Base-by-base conservation (phyloP, 2,888 invertebrate species). In the Byasa hedistus region DNA sequence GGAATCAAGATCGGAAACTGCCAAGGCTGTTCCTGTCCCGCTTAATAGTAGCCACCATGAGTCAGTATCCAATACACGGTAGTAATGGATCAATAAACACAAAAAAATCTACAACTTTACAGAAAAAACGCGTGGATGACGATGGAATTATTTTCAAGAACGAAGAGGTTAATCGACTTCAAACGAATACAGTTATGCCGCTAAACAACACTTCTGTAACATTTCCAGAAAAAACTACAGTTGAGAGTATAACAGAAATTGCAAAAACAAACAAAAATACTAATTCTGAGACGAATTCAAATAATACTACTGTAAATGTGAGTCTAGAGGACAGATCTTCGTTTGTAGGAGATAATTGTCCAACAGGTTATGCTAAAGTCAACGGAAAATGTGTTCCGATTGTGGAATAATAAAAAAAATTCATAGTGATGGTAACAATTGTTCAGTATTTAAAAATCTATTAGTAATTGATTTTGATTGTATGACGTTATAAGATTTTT, bases 261-360 rank as follows among this genome's bases (percentile, higher is more conserved):
- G 8, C 62, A 7, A 56, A 55, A 12, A 55, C 55, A 24, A 52
- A 60, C 22, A 10, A 60, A 61, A 69, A 62, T 22, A 48, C 32
- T 19, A 8, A 48, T n/a, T n/a, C 48, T n/a, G n/a, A n/a, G 48
- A 54, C 8, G 24, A 19, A 70, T 51, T 64, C 70, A 23, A 69
- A 65, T 23, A 61, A 62, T 27, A 75, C 75, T 64, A 66, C 65
- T 58, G 70, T 73, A 3, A 72, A 70, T 66, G 72, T 83, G 17
- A 75, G 73, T 51, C 61, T 85, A 2, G 81, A 77, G 65, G 80
- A 83, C 51, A 73, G 86, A 44, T 75, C 84, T 8, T 78, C 78
- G 2, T 86, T 87, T 67, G 76, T 73, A 17, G 87, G 81, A 4
- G 84, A 86, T 64, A 72, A 74, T 23, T 87, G 87, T 68, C 81